phyloP scores from a whole-genome alignment of 2,113 vertebrate genomes.

The Macquaria ambigua region DNA sequence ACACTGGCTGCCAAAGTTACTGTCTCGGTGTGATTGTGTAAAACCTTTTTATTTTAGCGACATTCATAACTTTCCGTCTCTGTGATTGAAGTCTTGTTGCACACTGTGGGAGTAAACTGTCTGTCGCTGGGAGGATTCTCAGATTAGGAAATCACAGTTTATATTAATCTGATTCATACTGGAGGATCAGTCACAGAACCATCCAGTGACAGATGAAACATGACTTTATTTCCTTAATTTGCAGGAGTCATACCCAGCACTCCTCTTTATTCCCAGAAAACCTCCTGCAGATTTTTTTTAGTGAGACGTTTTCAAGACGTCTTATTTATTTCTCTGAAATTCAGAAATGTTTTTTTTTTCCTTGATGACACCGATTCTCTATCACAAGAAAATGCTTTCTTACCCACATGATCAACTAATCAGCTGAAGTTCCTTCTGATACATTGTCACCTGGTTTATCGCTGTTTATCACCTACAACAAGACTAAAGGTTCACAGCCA shows the following conservation, averaged over 20 bases:
- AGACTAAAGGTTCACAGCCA: too few species aligned
- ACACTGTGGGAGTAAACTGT: neutral
- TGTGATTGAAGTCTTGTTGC: neutral
- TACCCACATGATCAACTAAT: too few species aligned
- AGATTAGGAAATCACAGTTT: slow-evolving; percentile 2
- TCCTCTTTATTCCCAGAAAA: neutral
- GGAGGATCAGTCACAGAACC: neutral
- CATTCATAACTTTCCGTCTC: neutral
- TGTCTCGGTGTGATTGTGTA: neutral
- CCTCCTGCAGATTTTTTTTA: neutral
- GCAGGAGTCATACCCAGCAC: neutral
- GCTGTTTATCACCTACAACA: too few species aligned
- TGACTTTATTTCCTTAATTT: neutral
- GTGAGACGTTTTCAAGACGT: neutral
- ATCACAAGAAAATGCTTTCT: too few species aligned
- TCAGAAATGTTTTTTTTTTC: too few species aligned
- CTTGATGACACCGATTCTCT: too few species aligned
- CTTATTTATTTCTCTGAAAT: too few species aligned
- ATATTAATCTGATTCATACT: neutral
- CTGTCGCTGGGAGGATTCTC: neutral
- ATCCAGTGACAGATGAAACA: neutral
- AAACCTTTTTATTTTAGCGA: neutral
- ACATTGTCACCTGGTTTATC: too few species aligned
- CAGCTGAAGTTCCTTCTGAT: too few species aligned
- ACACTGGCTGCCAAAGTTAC: too few species aligned